These are phyloP conservation scores for Campoletis raptor DNA, from an alignment of 2,888 invertebrate genomes.

Conservation along the genomic window DNA sequence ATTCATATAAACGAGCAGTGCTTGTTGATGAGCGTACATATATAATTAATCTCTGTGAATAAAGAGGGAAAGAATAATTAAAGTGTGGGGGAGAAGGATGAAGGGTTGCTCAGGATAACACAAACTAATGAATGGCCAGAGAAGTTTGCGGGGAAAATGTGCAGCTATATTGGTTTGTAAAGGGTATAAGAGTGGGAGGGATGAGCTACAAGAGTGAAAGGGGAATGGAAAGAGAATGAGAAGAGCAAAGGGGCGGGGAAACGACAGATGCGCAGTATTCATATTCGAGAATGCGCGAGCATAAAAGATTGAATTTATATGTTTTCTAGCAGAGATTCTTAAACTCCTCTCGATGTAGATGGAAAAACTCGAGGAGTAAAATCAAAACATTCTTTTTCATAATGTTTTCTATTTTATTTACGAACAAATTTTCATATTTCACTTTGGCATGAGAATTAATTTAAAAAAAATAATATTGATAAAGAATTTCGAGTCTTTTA, in stretches of 20 bases:
- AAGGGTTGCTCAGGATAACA: slow-evolving; percentile 39
- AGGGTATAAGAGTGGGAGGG: background rate
- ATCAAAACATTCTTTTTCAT: slow-evolving; percentile 13
- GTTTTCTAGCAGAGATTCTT: slow-evolving; percentile 7
- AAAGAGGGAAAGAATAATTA: slow-evolving; percentile 8
- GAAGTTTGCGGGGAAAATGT: slow-evolving; percentile 42
- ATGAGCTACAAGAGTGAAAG: slow-evolving; percentile 14
- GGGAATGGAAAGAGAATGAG: background rate
- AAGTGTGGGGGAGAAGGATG: slow-evolving; percentile 1
- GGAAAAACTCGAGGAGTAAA: background rate
- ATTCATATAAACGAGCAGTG: background rate
- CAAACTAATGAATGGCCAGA: slow-evolving; percentile 51
- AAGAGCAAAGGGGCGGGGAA: background rate
- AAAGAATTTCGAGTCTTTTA: background rate
- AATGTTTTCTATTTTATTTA: background rate
- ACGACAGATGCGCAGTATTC: slow-evolving; percentile 56
- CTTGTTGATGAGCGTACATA: background rate
- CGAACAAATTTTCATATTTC: background rate
- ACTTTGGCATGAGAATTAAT: background rate
- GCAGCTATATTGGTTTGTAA: slow-evolving; percentile 15
- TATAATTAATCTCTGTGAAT: background rate
- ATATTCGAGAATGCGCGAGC: slow-evolving; percentile 37
- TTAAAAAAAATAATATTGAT: background rate
- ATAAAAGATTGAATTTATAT: slow-evolving; percentile 35
- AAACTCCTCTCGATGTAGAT: background rate